phyloP scores from a whole-genome alignment of 2,888 invertebrate genomes.

The Acleris laterana region DNA sequence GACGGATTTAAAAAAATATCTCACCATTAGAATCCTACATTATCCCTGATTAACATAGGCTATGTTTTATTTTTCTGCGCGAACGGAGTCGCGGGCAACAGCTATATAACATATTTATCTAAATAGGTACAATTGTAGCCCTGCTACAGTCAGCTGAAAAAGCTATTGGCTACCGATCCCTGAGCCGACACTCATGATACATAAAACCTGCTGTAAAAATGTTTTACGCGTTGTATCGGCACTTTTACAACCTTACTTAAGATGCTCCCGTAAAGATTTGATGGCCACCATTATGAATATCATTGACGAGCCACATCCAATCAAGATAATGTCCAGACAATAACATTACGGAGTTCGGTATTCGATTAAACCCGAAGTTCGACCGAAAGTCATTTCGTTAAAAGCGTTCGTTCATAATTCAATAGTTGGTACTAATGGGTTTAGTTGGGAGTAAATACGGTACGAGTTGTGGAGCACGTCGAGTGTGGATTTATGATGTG shows the following conservation, averaged over 20 bases:
- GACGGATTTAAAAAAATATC: too few species aligned
- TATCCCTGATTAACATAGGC: too few species aligned
- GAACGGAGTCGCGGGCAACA: too few species aligned
- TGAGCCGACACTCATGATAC: slow-evolving; percentile 44
- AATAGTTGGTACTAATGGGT: slow-evolving; percentile 32
- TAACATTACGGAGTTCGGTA: slow-evolving; percentile 42
- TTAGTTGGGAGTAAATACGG: slow-evolving; percentile 29
- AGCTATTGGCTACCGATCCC: slow-evolving; percentile 1
- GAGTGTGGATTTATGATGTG: slow-evolving; percentile 7
- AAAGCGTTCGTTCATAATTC: slow-evolving; percentile 35
- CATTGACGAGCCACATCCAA: slow-evolving; percentile 47
- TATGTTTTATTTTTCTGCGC: too few species aligned
- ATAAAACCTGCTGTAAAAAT: slow-evolving; percentile 58
- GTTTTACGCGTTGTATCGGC: slow-evolving; percentile 63
- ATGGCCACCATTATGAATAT: slow-evolving; percentile 59
- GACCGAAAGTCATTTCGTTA: slow-evolving; percentile 38
- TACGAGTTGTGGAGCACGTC: slow-evolving; percentile 19
- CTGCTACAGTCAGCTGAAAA: slow-evolving; percentile 2
- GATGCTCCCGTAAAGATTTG: slow-evolving; percentile 63
- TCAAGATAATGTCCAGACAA: slow-evolving; percentile 50
- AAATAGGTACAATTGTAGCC: neutral
- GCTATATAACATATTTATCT: too few species aligned
- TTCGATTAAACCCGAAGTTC: slow-evolving; percentile 43
- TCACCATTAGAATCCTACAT: too few species aligned
- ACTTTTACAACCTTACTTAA: slow-evolving; percentile 42